Percentiles rank a stretch among this genome's conserved stretches.
phyloP scores from a whole-genome alignment of 2,888 invertebrate genomes.

The Linyphia triangularis region DNA sequence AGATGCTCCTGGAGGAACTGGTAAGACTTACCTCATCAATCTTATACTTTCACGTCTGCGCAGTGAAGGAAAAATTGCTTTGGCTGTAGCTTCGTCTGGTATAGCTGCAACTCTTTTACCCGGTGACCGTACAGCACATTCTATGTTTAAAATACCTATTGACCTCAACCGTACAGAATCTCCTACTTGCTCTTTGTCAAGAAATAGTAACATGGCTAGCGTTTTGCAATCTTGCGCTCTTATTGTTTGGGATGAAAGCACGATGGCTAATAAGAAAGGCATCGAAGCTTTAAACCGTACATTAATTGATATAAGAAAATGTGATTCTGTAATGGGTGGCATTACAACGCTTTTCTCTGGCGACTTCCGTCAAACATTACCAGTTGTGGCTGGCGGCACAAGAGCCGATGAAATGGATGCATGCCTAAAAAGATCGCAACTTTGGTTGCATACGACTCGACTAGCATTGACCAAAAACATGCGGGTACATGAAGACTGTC shows the following conservation, averaged over 20 bases:
- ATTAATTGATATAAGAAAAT: not conserved
- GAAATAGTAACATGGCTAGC: not conserved
- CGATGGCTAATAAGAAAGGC: too few species aligned
- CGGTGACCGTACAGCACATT: conserved; percentile 14
- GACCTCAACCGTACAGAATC: not conserved
- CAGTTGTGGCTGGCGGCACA: not conserved
- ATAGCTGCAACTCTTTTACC: conserved; percentile 5
- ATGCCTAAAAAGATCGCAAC: not conserved
- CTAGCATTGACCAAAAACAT: too few species aligned
- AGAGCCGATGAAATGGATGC: conserved; percentile 7
- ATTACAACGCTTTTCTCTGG: not conserved
- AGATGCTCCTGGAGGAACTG: conserved; percentile 80
- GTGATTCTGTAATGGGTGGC: conserved; percentile 13
- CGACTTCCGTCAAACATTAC: conserved; percentile 28
- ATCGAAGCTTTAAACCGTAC: not conserved
- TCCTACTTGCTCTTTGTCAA: not conserved
- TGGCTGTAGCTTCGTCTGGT: conserved; percentile 16
- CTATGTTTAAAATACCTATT: conserved; percentile 23
- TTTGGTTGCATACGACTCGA: too few species aligned
- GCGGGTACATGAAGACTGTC: too few species aligned
- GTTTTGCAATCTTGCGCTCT: not conserved
- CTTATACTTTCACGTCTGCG: conserved; percentile 1
- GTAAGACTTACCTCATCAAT: conserved; percentile 79
- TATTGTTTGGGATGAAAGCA: conserved; percentile 19
- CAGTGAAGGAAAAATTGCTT: not conserved